These are phyloP conservation scores for Lacanobia wlatinum DNA, from an alignment of 2,888 invertebrate genomes.

Conservation along the genomic window DNA sequence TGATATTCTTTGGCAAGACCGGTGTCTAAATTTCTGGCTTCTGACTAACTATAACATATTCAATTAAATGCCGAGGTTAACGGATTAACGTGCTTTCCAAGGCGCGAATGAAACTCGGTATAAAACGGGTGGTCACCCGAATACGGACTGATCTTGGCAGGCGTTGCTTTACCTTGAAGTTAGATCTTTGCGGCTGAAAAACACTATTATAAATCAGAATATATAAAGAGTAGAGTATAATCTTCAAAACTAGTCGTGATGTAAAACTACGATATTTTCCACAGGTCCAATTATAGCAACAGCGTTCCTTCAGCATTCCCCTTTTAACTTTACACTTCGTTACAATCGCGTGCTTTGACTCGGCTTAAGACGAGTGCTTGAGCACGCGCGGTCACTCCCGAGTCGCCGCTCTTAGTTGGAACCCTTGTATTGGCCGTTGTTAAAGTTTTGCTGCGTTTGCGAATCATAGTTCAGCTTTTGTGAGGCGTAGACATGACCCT, in stretches of 20 bases:
- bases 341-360: constrained; percentile 46
- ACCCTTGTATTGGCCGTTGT: constrained; percentile 43
- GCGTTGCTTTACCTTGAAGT: no score
- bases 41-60: no score
- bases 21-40: no score
- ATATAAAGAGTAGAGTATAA: no score
- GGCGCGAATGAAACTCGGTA: no score
- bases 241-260: not conserved
- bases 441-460: constrained; percentile 52
- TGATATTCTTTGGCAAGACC: no score
- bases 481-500: constrained; percentile 10
- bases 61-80: no score
- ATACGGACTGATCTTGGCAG: no score
- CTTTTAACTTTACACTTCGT: constrained; percentile 39
- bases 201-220: no score
- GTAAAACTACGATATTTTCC: not conserved
- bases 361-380: constrained; percentile 52
- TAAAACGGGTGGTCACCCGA: no score
- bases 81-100: no score
- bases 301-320: constrained; percentile 10
- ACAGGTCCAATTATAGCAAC: constrained; percentile 32
- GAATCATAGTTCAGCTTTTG: constrained; percentile 42
- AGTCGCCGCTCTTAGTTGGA: constrained; percentile 35
- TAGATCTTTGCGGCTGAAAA: no score
- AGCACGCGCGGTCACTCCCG: constrained; percentile 64